Evolutionary conservation across 1,140 invertebrate species (phyloP), one percentile per base, ranked within the genome.

Genomic region (Drosophila pandora): DNA sequence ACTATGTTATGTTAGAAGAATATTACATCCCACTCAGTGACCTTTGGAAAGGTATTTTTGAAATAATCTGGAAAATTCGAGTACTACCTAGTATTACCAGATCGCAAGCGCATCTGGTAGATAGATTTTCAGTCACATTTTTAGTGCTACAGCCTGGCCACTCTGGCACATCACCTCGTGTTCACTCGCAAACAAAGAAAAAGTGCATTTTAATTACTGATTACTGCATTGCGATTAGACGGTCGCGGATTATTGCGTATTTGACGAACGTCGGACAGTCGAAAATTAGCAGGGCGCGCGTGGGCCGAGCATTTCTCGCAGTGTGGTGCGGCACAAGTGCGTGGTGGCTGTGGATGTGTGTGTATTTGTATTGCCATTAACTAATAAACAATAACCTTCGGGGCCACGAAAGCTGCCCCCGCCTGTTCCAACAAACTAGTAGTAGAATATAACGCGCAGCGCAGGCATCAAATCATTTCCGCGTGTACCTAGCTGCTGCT

Each of bases 351-450:
- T 53, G 52, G 17, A 17, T 54, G 52, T 63, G 57, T 68, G 49
- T 83, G 59, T 83, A 76, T 88, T 78, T 80, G 82, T 80, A 82
- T 85, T 85, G 83, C 83, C 77, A 88, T 87, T 87, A 87, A 87
- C 83, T 88, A 88, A 87, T 82, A 87, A 87, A 88, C 79, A 87
- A 87, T 87, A 87, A 88, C 82, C 82, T 85, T 85, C 82, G 69
- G 79, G 77, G 61, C 61, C 52, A 62, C 58, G 54, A 67, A 81
- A 81, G 61, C 62, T 48, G 59, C 73, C 65, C 78, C 57, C 73
- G 61, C 58, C 76, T 74, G 64, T 52, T 63, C 58, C 74, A 77
- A 53, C 67, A 77, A 69, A 69, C 58, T 63, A 67, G 17, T 17
- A 17, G 17, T 17, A 17, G 76, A 76, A 56, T 76, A 73, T 74